These are phyloP conservation scores for Cinara cedri DNA, from an alignment of 2,888 invertebrate genomes.

Conservation along the genomic window DNA sequence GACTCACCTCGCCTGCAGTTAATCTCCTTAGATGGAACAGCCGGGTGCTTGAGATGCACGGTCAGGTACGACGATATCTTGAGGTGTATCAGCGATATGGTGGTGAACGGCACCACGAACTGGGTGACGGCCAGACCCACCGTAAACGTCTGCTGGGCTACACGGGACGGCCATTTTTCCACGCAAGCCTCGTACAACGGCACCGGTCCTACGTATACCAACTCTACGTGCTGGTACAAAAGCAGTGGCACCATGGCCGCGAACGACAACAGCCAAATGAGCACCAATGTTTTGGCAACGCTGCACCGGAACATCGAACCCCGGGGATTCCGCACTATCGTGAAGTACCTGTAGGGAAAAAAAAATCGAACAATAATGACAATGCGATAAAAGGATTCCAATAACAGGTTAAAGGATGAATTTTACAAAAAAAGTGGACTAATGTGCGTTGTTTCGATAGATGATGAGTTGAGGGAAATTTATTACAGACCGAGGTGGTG, in stretches of 20 bases:
- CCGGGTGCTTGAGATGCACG: conserved; percentile 61
- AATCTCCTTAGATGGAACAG: conserved; percentile 59
- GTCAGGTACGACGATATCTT: conserved; percentile 64
- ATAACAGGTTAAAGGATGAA: too few species aligned
- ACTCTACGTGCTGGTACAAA: conserved; percentile 63
- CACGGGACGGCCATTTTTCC: conserved; percentile 62
- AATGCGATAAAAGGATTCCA: too few species aligned
- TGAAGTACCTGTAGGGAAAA: conserved; percentile 61
- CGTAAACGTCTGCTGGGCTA: conserved; percentile 63
- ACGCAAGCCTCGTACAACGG: conserved; percentile 62
- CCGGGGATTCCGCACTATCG: conserved; percentile 63
- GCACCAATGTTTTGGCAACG: conserved; percentile 63
- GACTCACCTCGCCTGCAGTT: conserved; percentile 60
- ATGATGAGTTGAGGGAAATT: too few species aligned
- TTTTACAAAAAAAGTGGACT: too few species aligned
- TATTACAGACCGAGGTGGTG: too few species aligned
- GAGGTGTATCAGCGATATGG: conserved; percentile 65
- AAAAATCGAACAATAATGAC: too few species aligned
- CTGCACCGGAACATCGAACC: conserved; percentile 59
- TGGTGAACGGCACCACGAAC: conserved; percentile 65
- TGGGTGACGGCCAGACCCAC: conserved; percentile 64
- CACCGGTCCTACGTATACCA: conserved; percentile 61
- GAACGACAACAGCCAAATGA: conserved; percentile 65
- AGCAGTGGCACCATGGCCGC: conserved; percentile 64
- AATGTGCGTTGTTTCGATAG: too few species aligned